Conservation (phyloP, 2,888 invertebrate species). For the Deroplatys truncata region DNA sequence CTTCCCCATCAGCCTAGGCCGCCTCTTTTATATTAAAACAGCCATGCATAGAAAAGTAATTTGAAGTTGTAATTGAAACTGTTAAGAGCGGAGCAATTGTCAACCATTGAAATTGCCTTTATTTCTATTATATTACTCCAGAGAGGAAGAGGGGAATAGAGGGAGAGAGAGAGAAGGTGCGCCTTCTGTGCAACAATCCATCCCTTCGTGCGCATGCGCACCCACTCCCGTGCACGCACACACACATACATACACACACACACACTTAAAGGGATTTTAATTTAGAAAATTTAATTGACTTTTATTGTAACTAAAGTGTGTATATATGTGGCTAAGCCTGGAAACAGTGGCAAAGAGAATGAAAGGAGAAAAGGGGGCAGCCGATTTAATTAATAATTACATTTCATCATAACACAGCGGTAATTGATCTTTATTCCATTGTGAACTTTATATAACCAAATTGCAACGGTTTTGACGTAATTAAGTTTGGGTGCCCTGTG, state of each 20-base stretch:
- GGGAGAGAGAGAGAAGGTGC: background rate
- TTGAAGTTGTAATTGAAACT: slow-evolving; percentile 49
- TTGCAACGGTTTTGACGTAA: slow-evolving; percentile 8
- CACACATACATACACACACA: background rate
- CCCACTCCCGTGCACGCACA: background rate
- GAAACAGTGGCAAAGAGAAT: background rate
- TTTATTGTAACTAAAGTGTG: slow-evolving; percentile 26
- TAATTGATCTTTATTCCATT: slow-evolving; percentile 23
- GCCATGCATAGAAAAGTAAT: slow-evolving; percentile 43
- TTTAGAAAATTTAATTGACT: slow-evolving; percentile 33
- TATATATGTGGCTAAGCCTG: slow-evolving; percentile 1
- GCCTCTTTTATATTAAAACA: slow-evolving; percentile 18
- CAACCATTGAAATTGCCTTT: slow-evolving; percentile 28
- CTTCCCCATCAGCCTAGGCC: background rate
- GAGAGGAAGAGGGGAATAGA: background rate
- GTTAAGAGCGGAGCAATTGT: slow-evolving; percentile 21
- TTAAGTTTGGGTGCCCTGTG: slow-evolving; percentile 19
- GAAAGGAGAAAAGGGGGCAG: background rate
- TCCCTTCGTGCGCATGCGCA: background rate
- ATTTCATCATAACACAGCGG: slow-evolving; percentile 26
- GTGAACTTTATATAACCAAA: slow-evolving; percentile 20
- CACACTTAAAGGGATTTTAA: slow-evolving; percentile 29
- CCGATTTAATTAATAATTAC: slow-evolving; percentile 30
- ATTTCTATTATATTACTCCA: slow-evolving; percentile 23
- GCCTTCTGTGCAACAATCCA: background rate